Conservation (phyloP, 2,888 invertebrate species). For the Crossocerus cetratus region DNA sequence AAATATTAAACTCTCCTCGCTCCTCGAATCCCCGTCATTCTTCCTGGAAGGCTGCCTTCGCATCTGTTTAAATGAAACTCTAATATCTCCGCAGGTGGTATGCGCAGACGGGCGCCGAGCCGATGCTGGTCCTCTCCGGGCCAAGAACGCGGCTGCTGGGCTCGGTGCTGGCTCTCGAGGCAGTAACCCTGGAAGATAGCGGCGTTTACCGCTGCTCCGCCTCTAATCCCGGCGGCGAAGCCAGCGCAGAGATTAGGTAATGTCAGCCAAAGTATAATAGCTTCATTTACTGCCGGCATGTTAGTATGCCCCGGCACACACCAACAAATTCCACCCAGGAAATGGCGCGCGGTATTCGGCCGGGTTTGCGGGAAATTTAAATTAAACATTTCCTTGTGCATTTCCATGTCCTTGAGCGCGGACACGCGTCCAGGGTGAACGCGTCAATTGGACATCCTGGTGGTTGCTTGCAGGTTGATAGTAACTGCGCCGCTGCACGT, state of each 20-base stretch:
- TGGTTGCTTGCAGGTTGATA: slow-evolving; percentile 75
- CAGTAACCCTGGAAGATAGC: slow-evolving; percentile 84
- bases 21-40: too few relatives aligned
- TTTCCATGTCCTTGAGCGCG: too few relatives aligned
- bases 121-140: slow-evolving; percentile 81
- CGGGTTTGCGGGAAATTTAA: too few relatives aligned
- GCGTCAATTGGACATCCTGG: too few relatives aligned
- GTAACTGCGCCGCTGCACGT: slow-evolving; percentile 84
- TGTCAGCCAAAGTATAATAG: not conserved
- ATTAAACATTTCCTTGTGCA: too few relatives aligned
- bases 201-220: slow-evolving; percentile 85
- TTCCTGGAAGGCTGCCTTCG: not conserved
- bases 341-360: too few relatives aligned
- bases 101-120: slow-evolving; percentile 82
- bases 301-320: too few relatives aligned
- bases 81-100: slow-evolving; percentile 80
- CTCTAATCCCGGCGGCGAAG: slow-evolving; percentile 84
- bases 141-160: slow-evolving; percentile 83
- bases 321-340: too few relatives aligned
- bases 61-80: not conserved
- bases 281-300: too few relatives aligned
- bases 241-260: slow-evolving; percentile 82
- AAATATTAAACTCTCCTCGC: too few relatives aligned
- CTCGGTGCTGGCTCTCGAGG: slow-evolving; percentile 84
- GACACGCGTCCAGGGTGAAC: too few relatives aligned